phyloP scores from a whole-genome alignment of 2,113 vertebrate genomes.

The Odocoileus virginianus region DNA sequence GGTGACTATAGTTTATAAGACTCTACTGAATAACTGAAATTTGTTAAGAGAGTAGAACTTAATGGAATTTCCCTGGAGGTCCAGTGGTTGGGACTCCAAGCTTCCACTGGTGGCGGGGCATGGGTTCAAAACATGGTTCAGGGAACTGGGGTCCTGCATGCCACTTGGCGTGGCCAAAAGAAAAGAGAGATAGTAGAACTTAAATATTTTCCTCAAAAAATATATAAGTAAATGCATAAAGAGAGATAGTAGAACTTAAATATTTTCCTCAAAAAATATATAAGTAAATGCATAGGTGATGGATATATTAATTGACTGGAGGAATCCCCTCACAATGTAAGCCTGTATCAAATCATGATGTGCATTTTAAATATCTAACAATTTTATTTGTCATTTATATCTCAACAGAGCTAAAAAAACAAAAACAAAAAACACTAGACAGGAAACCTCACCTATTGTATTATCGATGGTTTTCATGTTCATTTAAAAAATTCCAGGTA shows the following conservation, averaged over 20 bases:
- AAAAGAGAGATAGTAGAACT: background rate
- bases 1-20: background rate
- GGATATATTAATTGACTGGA: background rate
- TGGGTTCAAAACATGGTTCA: background rate
- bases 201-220: background rate
- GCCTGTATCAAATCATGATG: background rate
- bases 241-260: background rate
- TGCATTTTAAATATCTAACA: background rate
- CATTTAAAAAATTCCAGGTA: background rate
- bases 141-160: background rate
- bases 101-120: background rate
- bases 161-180: background rate
- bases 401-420: background rate
- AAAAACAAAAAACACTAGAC: background rate
- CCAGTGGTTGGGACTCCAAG: background rate
- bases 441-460: background rate
- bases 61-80: background rate
- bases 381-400: background rate
- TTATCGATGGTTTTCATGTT: background rate
- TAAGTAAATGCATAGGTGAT: background rate
- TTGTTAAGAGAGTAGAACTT: background rate
- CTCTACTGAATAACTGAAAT: background rate
- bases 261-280: background rate
- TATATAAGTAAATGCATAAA: background rate
- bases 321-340: background rate